Base-by-base conservation (phyloP, 2,888 invertebrate species). In the Anorthoa munda region DNA sequence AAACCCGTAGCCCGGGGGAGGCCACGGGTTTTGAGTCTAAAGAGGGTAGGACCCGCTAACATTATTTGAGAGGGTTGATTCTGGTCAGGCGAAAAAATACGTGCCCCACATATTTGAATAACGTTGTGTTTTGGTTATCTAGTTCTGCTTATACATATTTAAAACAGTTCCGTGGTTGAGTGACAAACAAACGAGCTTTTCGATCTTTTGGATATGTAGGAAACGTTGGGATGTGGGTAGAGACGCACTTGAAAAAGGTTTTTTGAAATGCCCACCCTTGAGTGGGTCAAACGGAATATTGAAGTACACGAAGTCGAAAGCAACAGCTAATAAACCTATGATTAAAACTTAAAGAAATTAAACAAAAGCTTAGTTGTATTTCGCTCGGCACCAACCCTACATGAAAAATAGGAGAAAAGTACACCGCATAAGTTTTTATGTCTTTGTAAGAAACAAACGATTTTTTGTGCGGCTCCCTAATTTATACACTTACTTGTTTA, bases 401-500 rank as follows among this genome's bases (percentile, higher is more conserved):
- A n/a, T 63, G 61, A 61, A 61, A 81, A 78, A 73, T 75, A 75
- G 51, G 31, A 75, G 70, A 70, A 83, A 81, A 75, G 75, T 77
- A 80, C 69, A 66, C 61, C 70, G 70, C 77, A 70, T 26, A 85
- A 86, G 75, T 83, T 86, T 80, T 83, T 83, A 83, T 81, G 81
- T 81, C 53, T 74, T 77, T 77, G 68, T 64, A 75, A 71, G 82
- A 84, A 79, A 84, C 83, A 81, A 81, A 81, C 77, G 78, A 70
- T 85, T 78, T 84, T 80, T 82, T 77, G 50, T 75, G 63, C 72
- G 45, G 53, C 53, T 58, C 59, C 59, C 75, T 79, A 85, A 86
- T 83, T 85, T 86, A 86, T 87, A 77, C 70, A 72, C 81, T 79
- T 74, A 85, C 77, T 85, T 85, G 82, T 85, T 86, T 85, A 85